phyloP scores from a whole-genome alignment of 2,888 invertebrate species.

The Parnassius mnemosyne region DNA sequence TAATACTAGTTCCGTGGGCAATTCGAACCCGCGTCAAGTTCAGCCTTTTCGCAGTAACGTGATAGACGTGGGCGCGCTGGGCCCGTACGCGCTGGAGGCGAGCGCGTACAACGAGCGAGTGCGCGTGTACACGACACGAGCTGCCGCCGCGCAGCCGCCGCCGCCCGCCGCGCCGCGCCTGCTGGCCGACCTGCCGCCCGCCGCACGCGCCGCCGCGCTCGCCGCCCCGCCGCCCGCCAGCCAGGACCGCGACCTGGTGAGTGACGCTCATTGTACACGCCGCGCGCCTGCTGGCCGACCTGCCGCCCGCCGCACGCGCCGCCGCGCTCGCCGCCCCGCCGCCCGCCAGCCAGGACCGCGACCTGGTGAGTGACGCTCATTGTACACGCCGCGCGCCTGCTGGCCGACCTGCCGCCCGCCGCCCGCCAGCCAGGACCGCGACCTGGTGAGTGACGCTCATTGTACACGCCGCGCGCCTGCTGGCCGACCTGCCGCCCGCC shows the following conservation, averaged over 20 bases:
- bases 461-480: slow-evolving; percentile 64
- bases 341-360: slow-evolving; percentile 82
- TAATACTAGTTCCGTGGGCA: no score
- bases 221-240: slow-evolving; percentile 79
- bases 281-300: slow-evolving; percentile 83
- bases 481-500: slow-evolving; percentile 87
- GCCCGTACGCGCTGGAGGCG: slow-evolving; percentile 92
- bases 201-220: slow-evolving; percentile 82
- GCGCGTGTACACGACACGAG: slow-evolving; percentile 81
- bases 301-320: slow-evolving; percentile 86
- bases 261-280: slow-evolving; percentile 41
- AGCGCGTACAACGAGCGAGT: slow-evolving; percentile 93
- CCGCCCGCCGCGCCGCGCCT: slow-evolving; percentile 69
- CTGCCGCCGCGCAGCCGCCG: slow-evolving; percentile 48
- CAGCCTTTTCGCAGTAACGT: slow-evolving; percentile 84
- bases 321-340: slow-evolving; percentile 80
- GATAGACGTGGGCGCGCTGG: slow-evolving; percentile 95
- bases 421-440: slow-evolving; percentile 82
- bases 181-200: slow-evolving; percentile 86
- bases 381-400: slow-evolving; percentile 64
- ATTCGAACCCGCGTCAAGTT: no score
- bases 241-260: slow-evolving; percentile 87
- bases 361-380: slow-evolving; percentile 81
- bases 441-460: slow-evolving; percentile 81
- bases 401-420: slow-evolving; percentile 87